A percentile compares a stretch with the other conserved stretches of the same genome.
Evolutionary conservation across 1,140 invertebrate genomes (phyloP).

Genomic region (Danaus melanippus): DNA sequence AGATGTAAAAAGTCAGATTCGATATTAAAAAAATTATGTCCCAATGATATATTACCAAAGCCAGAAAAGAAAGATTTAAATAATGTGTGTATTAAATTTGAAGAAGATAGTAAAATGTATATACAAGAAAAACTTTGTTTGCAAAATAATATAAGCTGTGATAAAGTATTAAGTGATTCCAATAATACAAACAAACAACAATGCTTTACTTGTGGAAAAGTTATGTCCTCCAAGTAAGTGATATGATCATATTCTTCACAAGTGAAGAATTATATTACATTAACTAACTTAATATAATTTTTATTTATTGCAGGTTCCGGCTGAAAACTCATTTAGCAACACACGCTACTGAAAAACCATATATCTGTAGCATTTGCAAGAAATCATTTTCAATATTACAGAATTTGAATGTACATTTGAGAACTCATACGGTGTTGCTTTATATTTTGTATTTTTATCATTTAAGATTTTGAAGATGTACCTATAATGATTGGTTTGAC

Average conservation of each 20-base stretch:
- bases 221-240: slow-evolving; percentile 63
- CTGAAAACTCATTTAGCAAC: slow-evolving; percentile 93
- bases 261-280: background rate
- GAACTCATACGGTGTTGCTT: slow-evolving; percentile 71
- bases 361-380: slow-evolving; percentile 76
- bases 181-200: slow-evolving; percentile 42
- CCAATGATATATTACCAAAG: slow-evolving; percentile 4
- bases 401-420: slow-evolving; percentile 69
- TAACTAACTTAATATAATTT: background rate
- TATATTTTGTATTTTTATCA: slow-evolving; percentile 5
- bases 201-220: slow-evolving; percentile 66
- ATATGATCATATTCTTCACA: slow-evolving; percentile 4
- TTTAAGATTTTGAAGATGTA: slow-evolving; percentile 3
- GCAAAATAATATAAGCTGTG: slow-evolving; percentile 3
- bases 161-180: slow-evolving; percentile 3
- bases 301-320: slow-evolving; percentile 71
- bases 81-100: background rate
- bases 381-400: slow-evolving; percentile 58
- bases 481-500: slow-evolving; percentile 1
- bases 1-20: slow-evolving; percentile 53
- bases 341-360: slow-evolving; percentile 93
- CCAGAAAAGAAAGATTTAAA: slow-evolving; percentile 11
- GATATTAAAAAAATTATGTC: slow-evolving; percentile 24
- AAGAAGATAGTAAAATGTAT: slow-evolving; percentile 2
- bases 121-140: slow-evolving; percentile 1